Conservation (phyloP, 2,888 invertebrate species). For the Cylindroiulus punctatus region DNA sequence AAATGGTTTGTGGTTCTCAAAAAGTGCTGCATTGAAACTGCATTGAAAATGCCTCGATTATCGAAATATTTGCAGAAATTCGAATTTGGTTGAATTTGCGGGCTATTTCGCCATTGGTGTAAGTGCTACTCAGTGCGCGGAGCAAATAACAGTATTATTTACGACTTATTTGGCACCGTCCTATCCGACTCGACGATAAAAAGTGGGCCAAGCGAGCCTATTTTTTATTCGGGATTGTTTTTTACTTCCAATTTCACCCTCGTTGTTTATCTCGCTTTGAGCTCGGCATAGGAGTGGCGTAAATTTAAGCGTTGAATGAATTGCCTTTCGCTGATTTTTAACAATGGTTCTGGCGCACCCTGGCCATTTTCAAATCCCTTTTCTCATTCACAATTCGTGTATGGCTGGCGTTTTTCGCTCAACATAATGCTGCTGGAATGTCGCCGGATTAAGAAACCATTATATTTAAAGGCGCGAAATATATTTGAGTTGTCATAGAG, state of each 20-base stretch:
- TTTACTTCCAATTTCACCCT: neutral
- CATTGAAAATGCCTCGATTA: no score
- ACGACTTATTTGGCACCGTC: slow-evolving; percentile 28
- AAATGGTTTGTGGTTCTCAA: no score
- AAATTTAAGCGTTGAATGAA: slow-evolving; percentile 33
- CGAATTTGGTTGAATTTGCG: no score
- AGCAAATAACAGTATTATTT: slow-evolving; percentile 3
- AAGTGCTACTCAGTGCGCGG: neutral
- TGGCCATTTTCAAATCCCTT: slow-evolving; percentile 26
- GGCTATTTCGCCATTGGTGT: neutral
- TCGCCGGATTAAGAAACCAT: slow-evolving; percentile 15
- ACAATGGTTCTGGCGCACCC: slow-evolving; percentile 36
- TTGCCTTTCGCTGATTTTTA: slow-evolving; percentile 23
- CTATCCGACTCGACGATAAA: neutral
- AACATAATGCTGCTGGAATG: slow-evolving; percentile 35
- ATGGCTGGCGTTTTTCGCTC: neutral
- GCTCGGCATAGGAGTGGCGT: neutral
- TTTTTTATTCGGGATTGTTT: neutral
- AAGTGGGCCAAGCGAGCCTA: slow-evolving; percentile 14
- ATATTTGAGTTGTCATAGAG: slow-evolving; percentile 27
- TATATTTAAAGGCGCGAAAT: neutral
- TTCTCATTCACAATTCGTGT: slow-evolving; percentile 36
- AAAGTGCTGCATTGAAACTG: no score
- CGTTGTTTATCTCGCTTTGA: neutral
- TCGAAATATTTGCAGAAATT: no score